Percentiles rank a stretch among this genome's conserved stretches.
Conservation (phyloP, 2,888 invertebrate genomes). For the Pteria penguin region DNA sequence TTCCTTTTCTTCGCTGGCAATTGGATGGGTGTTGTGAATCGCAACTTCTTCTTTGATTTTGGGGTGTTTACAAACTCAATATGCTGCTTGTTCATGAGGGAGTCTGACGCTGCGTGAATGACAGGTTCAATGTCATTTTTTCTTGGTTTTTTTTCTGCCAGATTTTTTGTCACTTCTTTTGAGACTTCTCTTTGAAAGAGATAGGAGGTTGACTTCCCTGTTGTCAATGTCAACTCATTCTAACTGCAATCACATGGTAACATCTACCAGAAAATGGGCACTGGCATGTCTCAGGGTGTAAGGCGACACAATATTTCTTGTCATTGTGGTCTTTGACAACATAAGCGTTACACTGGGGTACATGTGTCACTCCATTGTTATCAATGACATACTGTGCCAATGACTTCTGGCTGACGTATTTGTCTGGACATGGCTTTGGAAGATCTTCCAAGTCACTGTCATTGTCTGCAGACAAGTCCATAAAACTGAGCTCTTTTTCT, state of each 20-base stretch:
- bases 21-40: background rate
- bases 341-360: background rate
- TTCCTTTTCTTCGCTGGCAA: too few relatives aligned
- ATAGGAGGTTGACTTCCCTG: background rate
- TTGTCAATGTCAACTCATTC: background rate
- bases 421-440: too few relatives aligned
- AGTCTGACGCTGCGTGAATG: background rate
- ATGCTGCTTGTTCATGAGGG: too few relatives aligned
- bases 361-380: constrained; percentile 1
- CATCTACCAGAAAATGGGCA: background rate
- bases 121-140: background rate
- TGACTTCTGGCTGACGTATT: background rate
- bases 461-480: too few relatives aligned
- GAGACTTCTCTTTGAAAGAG: background rate
- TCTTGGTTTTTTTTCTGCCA: constrained; percentile 1
- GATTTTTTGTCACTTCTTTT: constrained; percentile 7
- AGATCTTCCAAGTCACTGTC: too few relatives aligned
- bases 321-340: background rate
- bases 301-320: background rate
- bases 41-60: background rate
- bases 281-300: background rate
- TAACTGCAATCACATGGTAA: background rate
- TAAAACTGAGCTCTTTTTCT: too few relatives aligned
- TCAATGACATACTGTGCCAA: background rate
- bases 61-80: background rate